Conservation (phyloP, 2,888 invertebrate genomes). For the Folsomia manolachei region DNA sequence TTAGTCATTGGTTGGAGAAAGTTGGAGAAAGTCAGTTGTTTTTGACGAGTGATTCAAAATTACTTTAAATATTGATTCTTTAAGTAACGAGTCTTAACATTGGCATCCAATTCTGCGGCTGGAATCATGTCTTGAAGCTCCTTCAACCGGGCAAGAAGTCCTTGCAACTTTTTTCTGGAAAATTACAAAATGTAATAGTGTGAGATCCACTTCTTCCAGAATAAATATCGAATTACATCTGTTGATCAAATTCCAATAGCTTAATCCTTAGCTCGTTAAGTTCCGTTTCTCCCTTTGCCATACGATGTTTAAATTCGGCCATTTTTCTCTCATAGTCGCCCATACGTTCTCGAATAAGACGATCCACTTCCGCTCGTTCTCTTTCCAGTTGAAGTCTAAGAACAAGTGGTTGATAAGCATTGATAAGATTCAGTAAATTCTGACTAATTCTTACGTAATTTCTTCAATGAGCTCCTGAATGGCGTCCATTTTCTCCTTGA, state of each 20-base stretch:
- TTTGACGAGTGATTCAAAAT: conserved; percentile 5
- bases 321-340: conserved; percentile 36
- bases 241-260: conserved; percentile 40
- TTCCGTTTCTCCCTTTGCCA: conserved; percentile 31
- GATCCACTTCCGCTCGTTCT: conserved; percentile 37
- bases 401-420: not conserved
- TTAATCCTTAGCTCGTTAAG: conserved; percentile 32
- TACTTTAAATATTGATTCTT: conserved; percentile 47
- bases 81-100: conserved; percentile 45
- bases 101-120: conserved; percentile 43
- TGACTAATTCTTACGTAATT: conserved; percentile 32
- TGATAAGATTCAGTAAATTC: not conserved
- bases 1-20: no score
- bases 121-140: conserved; percentile 43
- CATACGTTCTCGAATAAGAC: conserved; percentile 32
- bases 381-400: conserved; percentile 37
- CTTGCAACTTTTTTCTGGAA: conserved; percentile 39
- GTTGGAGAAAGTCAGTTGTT: no score
- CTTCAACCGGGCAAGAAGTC: conserved; percentile 35
- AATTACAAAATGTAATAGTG: conserved; percentile 14
- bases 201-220: no score
- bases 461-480: conserved; percentile 38
- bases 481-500: conserved; percentile 43
- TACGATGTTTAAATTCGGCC: conserved; percentile 27
- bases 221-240: conserved; percentile 33